Base-by-base conservation (phyloP, 1,140 invertebrate genomes). In the Zeugodacus cucurbitae region DNA sequence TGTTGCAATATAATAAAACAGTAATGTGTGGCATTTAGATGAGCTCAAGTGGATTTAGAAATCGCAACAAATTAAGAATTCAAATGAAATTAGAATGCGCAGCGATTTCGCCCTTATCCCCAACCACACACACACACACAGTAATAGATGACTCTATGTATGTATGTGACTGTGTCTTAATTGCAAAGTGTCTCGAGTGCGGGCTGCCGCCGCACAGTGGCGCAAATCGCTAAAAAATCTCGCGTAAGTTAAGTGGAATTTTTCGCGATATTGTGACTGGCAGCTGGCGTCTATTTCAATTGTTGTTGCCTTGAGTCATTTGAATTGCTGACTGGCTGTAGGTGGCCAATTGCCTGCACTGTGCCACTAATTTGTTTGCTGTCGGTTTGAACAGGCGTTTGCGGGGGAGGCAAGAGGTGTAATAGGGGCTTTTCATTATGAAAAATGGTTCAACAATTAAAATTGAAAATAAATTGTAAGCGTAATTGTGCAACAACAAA, bases 1-100 rank as follows among this genome's bases (percentile, higher is more conserved):
- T 48, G n/a, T 26, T 41, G 3, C 1, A 29, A 20, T 48, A 48
- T 44, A 54, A 48, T n/a, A n/a, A n/a, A n/a, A n/a, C n/a, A n/a
- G n/a, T n/a, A 48, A 82, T 82, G 11, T 82, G 74, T 82, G 37
- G 74, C 74, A 26, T 82, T 82, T 48, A 48, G 44, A 48, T 44
- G 74, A 82, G 3, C 41, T 82, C 74, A 82, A 82, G 74, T 82
- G 74, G 74, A 82, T 82, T 82, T 82, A 82, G 74, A 82, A 82
- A 82, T 82, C 74, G 74, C 74, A 82, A 54, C 74, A 82, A 82
- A 74, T 74, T 74, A 74, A 37, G 20, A 74, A 74, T 37, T 74
- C 14, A 74, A 37, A 32, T 7, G 29, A 82, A 82, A 82, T 82
- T 82, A 82, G 22, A 82, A 54, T 82, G 34, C 74, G 17, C 41